Evolutionary conservation across 2,113 vertebrate species (phyloP).

Genomic region (Mobula hypostoma): DNA sequence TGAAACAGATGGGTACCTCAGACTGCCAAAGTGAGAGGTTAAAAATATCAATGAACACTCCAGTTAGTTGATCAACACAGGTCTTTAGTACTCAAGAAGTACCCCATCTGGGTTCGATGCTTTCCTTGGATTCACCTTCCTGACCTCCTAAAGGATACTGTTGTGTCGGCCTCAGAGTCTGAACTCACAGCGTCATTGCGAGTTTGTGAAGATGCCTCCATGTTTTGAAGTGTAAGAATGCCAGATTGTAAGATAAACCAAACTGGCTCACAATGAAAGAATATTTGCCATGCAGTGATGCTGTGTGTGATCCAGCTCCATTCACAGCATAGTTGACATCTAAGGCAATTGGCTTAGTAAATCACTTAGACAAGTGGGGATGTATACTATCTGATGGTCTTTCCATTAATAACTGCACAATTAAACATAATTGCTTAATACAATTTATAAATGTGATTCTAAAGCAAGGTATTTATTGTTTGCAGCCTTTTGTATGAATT

Average conservation of each 20-base stretch:
- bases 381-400: not conserved
- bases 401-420: not conserved
- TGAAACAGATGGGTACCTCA: no score
- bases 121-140: no score
- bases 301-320: not conserved
- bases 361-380: not conserved
- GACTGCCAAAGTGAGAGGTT: no score
- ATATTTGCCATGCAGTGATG: not conserved
- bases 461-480: not conserved
- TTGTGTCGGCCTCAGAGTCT: no score
- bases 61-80: no score
- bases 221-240: no score
- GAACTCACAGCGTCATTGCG: no score
- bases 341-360: not conserved
- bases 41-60: no score
- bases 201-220: no score
- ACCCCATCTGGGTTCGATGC: no score
- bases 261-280: not conserved
- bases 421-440: not conserved
- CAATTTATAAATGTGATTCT: not conserved
- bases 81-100: no score
- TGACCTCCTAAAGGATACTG: no score
- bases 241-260: not conserved
- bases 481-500: not conserved
- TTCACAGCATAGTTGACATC: not conserved